These are phyloP conservation scores for Brachionus paranguensis DNA, from an alignment of 1,140 invertebrate genomes.

Conservation along the genomic window DNA sequence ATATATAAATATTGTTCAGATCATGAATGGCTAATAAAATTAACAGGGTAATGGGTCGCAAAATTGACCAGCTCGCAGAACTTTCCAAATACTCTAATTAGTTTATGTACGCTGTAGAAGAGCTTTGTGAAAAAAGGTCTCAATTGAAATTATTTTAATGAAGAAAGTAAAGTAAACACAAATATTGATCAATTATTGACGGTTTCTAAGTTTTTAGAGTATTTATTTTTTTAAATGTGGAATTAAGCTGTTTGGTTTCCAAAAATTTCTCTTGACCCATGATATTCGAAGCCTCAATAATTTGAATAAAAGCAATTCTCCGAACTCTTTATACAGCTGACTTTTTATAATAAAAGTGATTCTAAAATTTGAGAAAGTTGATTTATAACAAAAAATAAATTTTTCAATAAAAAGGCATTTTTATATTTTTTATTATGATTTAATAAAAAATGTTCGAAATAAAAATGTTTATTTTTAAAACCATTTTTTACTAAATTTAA, in stretches of 20 bases:
- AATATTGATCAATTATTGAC: not conserved
- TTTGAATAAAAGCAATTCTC: not conserved
- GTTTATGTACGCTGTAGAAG: not conserved
- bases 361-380: not conserved
- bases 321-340: not conserved
- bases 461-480: too few species aligned
- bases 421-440: not conserved
- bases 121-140: not conserved
- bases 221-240: not conserved
- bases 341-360: not conserved
- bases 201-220: not conserved
- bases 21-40: too few species aligned
- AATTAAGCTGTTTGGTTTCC: not conserved
- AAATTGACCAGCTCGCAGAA: too few species aligned
- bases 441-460: not conserved
- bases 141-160: not conserved
- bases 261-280: not conserved
- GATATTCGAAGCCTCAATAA: not conserved
- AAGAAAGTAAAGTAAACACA: not conserved
- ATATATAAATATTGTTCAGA: too few species aligned
- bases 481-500: too few species aligned
- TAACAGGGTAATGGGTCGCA: too few species aligned
- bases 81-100: not conserved
- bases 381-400: not conserved
- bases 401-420: not conserved